Evolutionary conservation across 2,888 invertebrate species (phyloP), one percentile per base, ranked within the genome.

Genomic region (Metopia argyrocephala): DNA sequence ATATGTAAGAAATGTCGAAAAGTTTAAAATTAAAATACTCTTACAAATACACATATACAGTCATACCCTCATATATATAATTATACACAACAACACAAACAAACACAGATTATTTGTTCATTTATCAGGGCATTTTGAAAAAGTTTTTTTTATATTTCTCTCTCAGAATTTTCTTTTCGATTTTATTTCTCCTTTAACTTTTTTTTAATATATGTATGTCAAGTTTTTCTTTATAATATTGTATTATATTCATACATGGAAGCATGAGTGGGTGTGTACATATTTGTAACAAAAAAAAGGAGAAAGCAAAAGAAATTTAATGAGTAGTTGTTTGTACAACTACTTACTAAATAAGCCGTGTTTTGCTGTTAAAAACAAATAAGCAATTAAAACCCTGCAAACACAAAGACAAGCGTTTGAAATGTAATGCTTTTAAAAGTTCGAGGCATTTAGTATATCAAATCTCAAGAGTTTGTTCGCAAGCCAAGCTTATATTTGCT

Each of bases 321-420:
- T 38, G 4, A 52, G 61, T 52, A 46, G 9, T 38, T 75, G 62
- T 65, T 12, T 61, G 52, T 50, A 20, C 25, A 38, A 48, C 45
- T 69, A 18, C 56, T 50, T 68, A 52, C 38, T 38, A 73, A 78
- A 78, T 78, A 78, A 78, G 71, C 78, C 61, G n/a, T 74, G 68
- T 74, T 56, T 74, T 71, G 38, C 15, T 38, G 15, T 38, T 38
- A 38, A 38, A n/a, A 48, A 7, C 52, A 48, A 64, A 64, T 28
- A 65, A 20, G 27, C 25, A 54, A 21, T 23, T 15, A 54, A 38
- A 38, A 12, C 3, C 38, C 2, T 12, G 15, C 38, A 38, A 38
- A 15, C 38, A 38, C 38, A 38, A 0, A 15, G 1, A 38, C n/a
- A n/a, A n/a, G n/a, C n/a, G n/a, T n/a, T n/a, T n/a, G n/a, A n/a